A percentile compares a stretch with the other conserved stretches of the same genome.
Evolutionary conservation across 1,140 invertebrate genomes (phyloP).

Genomic region (Latrodectus geometricus): DNA sequence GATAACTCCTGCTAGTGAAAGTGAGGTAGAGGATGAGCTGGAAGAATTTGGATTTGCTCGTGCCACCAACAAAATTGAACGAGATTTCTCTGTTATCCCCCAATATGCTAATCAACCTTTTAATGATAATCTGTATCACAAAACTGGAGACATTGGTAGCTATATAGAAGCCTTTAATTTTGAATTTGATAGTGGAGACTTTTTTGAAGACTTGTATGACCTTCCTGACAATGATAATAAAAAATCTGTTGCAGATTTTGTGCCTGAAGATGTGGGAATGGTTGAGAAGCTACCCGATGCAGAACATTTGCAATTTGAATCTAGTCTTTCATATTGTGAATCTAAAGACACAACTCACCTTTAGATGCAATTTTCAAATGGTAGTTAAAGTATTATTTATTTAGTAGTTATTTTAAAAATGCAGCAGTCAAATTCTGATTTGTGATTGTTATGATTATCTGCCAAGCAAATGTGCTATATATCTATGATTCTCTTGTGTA

Average conservation of each 20-base stretch:
- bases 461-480: too few relatives aligned
- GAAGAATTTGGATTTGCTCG: constrained; percentile 18
- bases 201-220: constrained; percentile 34
- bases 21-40: constrained; percentile 34
- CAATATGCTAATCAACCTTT: constrained; percentile 27
- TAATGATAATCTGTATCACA: constrained; percentile 23
- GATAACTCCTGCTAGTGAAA: constrained; percentile 43
- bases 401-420: too few relatives aligned
- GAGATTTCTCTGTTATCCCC: constrained; percentile 37
- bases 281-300: constrained; percentile 18
- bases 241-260: background rate
- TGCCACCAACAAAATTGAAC: background rate
- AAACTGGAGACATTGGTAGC: background rate
- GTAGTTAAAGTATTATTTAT: too few relatives aligned
- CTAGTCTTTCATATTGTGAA: constrained; percentile 37
- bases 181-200: constrained; percentile 49
- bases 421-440: too few relatives aligned
- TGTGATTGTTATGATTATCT: too few relatives aligned
- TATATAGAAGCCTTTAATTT: constrained; percentile 52
- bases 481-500: too few relatives aligned
- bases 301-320: constrained; percentile 15
- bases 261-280: background rate
- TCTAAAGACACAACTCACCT: constrained; percentile 30
- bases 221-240: background rate
- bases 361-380: background rate